Conservation (phyloP, 2,888 invertebrate genomes). For the Pollenia labialis region DNA sequence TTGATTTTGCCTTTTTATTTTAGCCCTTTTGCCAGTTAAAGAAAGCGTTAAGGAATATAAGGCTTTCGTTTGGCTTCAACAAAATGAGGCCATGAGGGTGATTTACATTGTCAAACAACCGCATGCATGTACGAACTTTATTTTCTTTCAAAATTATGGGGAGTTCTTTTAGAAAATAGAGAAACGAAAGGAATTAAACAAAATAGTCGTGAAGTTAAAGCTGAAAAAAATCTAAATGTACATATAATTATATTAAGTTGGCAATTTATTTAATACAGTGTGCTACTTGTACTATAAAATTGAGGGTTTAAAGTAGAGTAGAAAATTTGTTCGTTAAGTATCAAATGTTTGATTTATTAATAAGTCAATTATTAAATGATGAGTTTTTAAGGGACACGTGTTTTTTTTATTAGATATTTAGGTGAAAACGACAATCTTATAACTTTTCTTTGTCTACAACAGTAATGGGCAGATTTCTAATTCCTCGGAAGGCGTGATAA, state of each 20-base stretch:
- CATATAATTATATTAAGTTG: conserved; percentile 10
- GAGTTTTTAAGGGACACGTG: too few species aligned
- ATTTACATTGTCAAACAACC: conserved; percentile 72
- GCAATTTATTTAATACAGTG: conserved; percentile 6
- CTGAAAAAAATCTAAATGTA: background rate
- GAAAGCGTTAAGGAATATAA: conserved; percentile 33
- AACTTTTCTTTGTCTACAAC: too few species aligned
- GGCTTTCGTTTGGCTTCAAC: conserved; percentile 38
- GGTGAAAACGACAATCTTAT: too few species aligned
- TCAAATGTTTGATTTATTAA: background rate
- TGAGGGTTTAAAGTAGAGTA: background rate
- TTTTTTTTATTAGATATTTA: too few species aligned
- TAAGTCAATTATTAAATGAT: too few species aligned
- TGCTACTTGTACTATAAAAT: background rate
- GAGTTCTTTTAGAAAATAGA: conserved; percentile 31
- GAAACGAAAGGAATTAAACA: conserved; percentile 58
- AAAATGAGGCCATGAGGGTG: conserved; percentile 72
- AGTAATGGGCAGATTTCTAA: too few species aligned
- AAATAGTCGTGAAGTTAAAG: conserved; percentile 37
- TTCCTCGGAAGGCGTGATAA: too few species aligned
- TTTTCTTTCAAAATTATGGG: conserved; percentile 45
- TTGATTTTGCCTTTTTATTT: conserved; percentile 27
- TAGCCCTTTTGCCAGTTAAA: background rate
- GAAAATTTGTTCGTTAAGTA: background rate
- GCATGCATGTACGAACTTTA: conserved; percentile 28